A percentile compares a stretch with the other conserved stretches of the same genome.
Conservation (phyloP, 2,888 invertebrate genomes). For the Dasypogon diadema region DNA sequence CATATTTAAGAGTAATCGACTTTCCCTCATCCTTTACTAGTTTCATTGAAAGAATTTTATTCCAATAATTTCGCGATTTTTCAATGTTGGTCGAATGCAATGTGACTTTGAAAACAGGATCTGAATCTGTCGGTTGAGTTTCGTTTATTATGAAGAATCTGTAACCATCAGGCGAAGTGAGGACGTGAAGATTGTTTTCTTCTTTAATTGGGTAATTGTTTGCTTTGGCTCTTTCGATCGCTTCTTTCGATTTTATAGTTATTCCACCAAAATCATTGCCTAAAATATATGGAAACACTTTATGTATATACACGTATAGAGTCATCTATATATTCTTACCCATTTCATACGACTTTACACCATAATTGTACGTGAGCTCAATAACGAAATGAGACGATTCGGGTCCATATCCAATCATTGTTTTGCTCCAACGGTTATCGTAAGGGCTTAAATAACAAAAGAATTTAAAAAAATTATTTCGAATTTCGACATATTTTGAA, state of each 20-base stretch:
- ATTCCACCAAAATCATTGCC: slow-evolving; percentile 90
- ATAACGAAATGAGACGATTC: slow-evolving; percentile 96
- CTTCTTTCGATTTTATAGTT: slow-evolving; percentile 83
- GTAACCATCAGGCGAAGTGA: slow-evolving; percentile 94
- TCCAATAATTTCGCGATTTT: slow-evolving; percentile 87
- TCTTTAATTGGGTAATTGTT: slow-evolving; percentile 80
- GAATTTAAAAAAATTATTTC: slow-evolving; percentile 1
- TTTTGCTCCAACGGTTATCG: slow-evolving; percentile 98
- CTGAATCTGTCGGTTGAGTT: slow-evolving; percentile 76
- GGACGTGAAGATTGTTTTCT: slow-evolving; percentile 73
- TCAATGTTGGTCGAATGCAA: slow-evolving; percentile 82
- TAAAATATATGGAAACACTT: no score
- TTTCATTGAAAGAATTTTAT: slow-evolving; percentile 79
- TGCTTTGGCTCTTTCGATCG: slow-evolving; percentile 78
- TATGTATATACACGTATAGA: no score
- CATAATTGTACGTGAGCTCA: slow-evolving; percentile 98
- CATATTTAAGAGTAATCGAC: slow-evolving; percentile 78
- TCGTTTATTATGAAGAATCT: slow-evolving; percentile 84
- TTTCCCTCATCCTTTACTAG: slow-evolving; percentile 75
- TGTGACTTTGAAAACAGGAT: slow-evolving; percentile 85
- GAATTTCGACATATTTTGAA: slow-evolving; percentile 3
- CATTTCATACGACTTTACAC: slow-evolving; percentile 84
- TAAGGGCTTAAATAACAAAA: slow-evolving; percentile 79
- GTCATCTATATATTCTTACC: no score
- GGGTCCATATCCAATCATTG: slow-evolving; percentile 98